Conservation (phyloP, 2,797 vertebrate species). For the Spinibarbus caldwelli region DNA sequence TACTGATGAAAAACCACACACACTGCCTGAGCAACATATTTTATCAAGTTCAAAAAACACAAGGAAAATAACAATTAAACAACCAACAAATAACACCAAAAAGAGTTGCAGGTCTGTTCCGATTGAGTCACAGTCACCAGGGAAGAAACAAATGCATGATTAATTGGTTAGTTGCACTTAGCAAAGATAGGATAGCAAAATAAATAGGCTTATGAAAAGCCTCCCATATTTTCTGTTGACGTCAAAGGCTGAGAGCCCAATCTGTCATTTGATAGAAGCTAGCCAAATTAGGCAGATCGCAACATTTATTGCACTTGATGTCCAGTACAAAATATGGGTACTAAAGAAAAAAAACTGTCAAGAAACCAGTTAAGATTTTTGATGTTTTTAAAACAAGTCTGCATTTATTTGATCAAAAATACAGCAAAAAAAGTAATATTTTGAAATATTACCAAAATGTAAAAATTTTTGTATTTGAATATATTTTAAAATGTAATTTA, state of each 20-base stretch:
- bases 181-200: too few species aligned
- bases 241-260: conserved; percentile 1
- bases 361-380: not conserved
- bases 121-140: not conserved
- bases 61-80: not conserved
- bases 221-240: conserved; percentile 25
- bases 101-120: not conserved
- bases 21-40: not conserved
- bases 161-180: not conserved
- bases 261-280: not conserved
- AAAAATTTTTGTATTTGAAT: not conserved
- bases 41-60: not conserved
- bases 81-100: not conserved
- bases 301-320: conserved; percentile 2
- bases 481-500: not conserved
- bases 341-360: too few species aligned
- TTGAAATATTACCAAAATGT: not conserved
- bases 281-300: not conserved
- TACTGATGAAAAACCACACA: conserved; percentile 19
- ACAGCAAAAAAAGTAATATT: too few species aligned
- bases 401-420: too few species aligned
- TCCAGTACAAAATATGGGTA: not conserved
- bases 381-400: not conserved
- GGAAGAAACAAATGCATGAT: conserved; percentile 1
- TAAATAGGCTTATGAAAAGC: conserved; percentile 1